Evolutionary conservation across 1,140 invertebrate species (phyloP), one percentile per base, ranked within the genome.

Genomic region (Drosophila nigrodunni): DNA sequence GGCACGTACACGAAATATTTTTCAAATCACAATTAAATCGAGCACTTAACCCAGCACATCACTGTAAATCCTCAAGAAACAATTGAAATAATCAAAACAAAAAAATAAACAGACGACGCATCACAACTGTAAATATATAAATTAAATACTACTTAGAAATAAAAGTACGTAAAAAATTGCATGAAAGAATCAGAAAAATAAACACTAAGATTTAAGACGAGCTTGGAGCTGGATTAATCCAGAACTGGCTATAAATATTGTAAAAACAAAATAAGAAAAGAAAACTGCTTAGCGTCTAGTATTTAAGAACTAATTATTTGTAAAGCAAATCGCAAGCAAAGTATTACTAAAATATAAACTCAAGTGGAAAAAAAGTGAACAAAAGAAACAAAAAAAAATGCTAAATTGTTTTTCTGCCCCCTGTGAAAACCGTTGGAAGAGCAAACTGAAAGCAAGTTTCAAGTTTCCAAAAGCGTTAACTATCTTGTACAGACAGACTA

Each of bases 271-370:
- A 54, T 9, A 57, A 8, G 10, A 8, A 37, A 39, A 74, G 54
- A 60, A 49, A 62, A 67, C 21, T 50, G 72, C 47, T 75, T 71
- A 65, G 73, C 73, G 67, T 65, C 43, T 75, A 75, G 47, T 41
- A 21, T 43, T 18, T 72, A 76, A 71, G 83, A 64, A 76, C 61
- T 78, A 74, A 79, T 46, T 88, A 80, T 77, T 39, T 87, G 83
- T 88, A 88, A 80, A 88, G 68, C 77, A 62, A 71, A 75, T 66
- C 55, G 69, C 82, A 82, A 82, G 71, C 74, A 83, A 83, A 88
- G 83, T 88, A 87, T 87, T 87, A 87, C 76, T 88, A 87, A 87
- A 82, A 65, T 85, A 85, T 77, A 55, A 75, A 77, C 54, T 74
- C 43, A 60, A 71, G 74, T 80, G 77, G 50, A 60, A 67, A 87